phyloP scores from a whole-genome alignment of 1,140 invertebrate genomes.

The Penaeus chinensis region DNA sequence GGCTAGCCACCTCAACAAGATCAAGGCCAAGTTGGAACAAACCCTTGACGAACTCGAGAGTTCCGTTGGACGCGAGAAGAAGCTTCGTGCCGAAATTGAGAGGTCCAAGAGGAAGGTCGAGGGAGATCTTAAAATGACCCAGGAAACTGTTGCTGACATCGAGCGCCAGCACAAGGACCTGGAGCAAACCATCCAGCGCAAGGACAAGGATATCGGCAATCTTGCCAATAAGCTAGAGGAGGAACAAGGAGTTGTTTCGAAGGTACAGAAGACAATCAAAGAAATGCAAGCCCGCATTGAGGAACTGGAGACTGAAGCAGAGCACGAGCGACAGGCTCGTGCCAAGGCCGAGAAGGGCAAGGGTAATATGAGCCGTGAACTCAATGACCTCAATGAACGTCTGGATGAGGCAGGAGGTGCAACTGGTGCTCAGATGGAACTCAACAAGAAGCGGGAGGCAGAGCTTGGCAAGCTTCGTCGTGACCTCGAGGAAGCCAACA shows the following conservation, averaged over 20 bases:
- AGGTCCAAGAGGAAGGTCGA: no score
- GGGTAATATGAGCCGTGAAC: slow-evolving; percentile 63
- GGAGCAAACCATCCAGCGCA: slow-evolving; percentile 95
- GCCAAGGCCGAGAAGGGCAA: slow-evolving; percentile 75
- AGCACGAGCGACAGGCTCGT: slow-evolving; percentile 71
- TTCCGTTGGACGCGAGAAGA: no score
- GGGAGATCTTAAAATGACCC: slow-evolving; percentile 70
- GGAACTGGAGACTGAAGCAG: slow-evolving; percentile 74
- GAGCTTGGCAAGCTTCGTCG: slow-evolving; percentile 73
- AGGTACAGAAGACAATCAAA: slow-evolving; percentile 76
- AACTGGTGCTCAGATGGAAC: slow-evolving; percentile 69
- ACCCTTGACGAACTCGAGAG: slow-evolving; percentile 68
- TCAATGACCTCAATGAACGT: no score
- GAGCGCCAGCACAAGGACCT: slow-evolving; percentile 82
- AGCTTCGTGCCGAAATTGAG: no score
- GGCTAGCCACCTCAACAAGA: slow-evolving; percentile 71
- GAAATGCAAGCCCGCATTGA: slow-evolving; percentile 73
- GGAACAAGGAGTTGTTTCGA: slow-evolving; percentile 73
- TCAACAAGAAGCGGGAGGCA: slow-evolving; percentile 65
- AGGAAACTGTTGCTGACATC: slow-evolving; percentile 69
- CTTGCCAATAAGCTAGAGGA: slow-evolving; percentile 79
- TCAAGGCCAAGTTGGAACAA: no score
- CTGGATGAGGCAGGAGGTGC: no score
- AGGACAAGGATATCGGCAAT: slow-evolving; percentile 96
- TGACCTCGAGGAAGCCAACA: not conserved